Evolutionary conservation across 2,797 vertebrate genomes (phyloP), one percentile per base, ranked within the genome.

Genomic region (Acipenser oxyrinchus): DNA sequence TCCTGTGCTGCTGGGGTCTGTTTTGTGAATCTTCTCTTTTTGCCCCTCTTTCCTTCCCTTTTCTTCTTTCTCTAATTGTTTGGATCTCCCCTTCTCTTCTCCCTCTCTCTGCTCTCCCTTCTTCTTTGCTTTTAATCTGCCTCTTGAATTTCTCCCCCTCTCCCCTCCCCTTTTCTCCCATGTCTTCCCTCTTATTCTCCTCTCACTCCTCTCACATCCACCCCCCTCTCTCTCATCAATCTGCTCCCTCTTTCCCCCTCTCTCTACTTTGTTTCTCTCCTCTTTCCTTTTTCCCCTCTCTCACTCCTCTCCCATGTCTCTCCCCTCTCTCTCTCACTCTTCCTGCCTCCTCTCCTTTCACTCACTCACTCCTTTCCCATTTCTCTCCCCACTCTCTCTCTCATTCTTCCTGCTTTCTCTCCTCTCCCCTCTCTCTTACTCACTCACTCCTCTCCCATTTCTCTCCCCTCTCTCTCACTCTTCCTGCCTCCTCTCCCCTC

Each of bases 1-100:
- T 37, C 37, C 3, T 37, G 37, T 37, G 37, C 37, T 37, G 37
- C 5, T 37, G 37, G 37, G 37, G 37, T 37, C 37, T 37, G 37
- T 37, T 37, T 52, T 50, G 59, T 66, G 64, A 62, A 62, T 62
- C 51, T 70, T 37, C 57, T 62, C n/a, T 62, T 50, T 15, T 48
- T 49, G 49, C 13, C 51, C 59, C 12, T 57, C 3, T 51, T 59
- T 6, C 67, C 53, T 63, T n/a, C 6, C 23, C 66, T 52, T 59
- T 48, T 76, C 65, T 61, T 49, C 49, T 52, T 61, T 13, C 48
- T 66, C 48, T 64, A 72, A 37, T 67, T 68, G 49, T 70, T 68
- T 63, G 63, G 53, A 75, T 10, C 65, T 10, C 61, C 10, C 69
- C 15, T 51, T 0, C 9, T 72, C 68, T 66, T 15, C 55, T 62